These are phyloP conservation scores for Leptodactylus fallax DNA, from an alignment of 2,797 vertebrate genomes.

Conservation along the genomic window DNA sequence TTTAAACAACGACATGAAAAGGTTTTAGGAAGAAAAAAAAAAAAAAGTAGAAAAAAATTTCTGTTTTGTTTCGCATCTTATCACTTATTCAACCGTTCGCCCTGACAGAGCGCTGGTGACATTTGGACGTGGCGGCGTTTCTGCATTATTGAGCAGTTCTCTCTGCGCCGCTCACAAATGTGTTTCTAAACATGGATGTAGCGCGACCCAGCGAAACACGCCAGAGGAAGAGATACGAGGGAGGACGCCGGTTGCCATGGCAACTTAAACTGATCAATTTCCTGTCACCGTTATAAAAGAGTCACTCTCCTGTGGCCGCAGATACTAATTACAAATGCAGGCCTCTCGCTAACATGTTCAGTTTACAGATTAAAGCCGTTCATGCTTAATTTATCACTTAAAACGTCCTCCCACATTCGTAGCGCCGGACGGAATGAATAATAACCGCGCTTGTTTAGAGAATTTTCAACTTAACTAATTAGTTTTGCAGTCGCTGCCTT, in stretches of 20 bases:
- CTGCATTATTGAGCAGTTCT: conserved; percentile 77
- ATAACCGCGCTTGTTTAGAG: conserved; percentile 77
- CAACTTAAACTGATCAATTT: conserved; percentile 87
- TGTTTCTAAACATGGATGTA: conserved; percentile 73
- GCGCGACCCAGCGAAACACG: conserved; percentile 66
- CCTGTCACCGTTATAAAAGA: conserved; percentile 80
- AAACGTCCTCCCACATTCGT: conserved; percentile 77
- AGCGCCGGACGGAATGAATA: conserved; percentile 74
- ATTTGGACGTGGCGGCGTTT: conserved; percentile 71
- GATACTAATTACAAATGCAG: conserved; percentile 82
- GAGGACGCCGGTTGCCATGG: conserved; percentile 78
- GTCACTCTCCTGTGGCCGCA: conserved; percentile 79
- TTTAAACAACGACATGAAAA: neutral
- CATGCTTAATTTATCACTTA: conserved; percentile 81
- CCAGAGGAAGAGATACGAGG: conserved; percentile 67
- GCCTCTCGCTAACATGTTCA: conserved; percentile 77
- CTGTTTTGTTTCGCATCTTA: conserved; percentile 72
- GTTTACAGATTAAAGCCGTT: conserved; percentile 79
- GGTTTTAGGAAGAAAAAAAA: neutral
- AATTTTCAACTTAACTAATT: conserved; percentile 78
- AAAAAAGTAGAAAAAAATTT: conserved; percentile 44
- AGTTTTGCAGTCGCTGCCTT: conserved; percentile 69
- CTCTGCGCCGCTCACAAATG: conserved; percentile 77
- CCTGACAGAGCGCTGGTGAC: conserved; percentile 72
- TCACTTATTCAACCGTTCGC: conserved; percentile 70